Base-by-base conservation (phyloP, 2,113 vertebrate species). In the Cariama cristata region DNA sequence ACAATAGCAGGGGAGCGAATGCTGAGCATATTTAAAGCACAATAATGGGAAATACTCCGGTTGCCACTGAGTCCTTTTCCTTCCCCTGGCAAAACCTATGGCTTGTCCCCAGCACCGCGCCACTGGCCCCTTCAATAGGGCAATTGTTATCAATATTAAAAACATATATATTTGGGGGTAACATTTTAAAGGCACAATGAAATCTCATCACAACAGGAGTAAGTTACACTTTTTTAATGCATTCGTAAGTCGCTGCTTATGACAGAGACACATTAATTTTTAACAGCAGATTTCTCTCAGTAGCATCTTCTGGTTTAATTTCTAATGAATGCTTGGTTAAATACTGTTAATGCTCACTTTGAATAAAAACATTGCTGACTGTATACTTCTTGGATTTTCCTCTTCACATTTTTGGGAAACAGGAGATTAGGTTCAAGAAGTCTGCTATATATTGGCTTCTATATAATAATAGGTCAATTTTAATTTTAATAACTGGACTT, bases 21-120 rank as follows among this genome's bases (percentile, higher is more conserved):
- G 24, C 60, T 17, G 58, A 18, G 86, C 2, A 0, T 59, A 74
- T 94, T 91, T 77, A 47, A 55, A 89, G 84, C 86, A 97, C 95
- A 94, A 86, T 90, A 3, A 40, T 74, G 90, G 93, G 95, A 97
- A 95, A 18, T 8, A 74, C 71, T 95, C 42, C 81, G 21, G 8
- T 50, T 86, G 55, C 85, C 91, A 52, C 35, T 0, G 6, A 67
- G 59, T 47, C 59, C 77, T 90, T 79, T 93, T 80, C 88, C 90
- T 85, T 85, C 42, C 85, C 79, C n/a, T 76, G 86, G 26, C 33
- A 87, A n/a, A 33, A n/a, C 66, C 91, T 44, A 17, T 47, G 50
- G 50, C 75, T 55, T 14, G 27, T 59, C 59, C 21, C 62, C 47
- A 73, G 9, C 35, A 4, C 64, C n/a, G 17, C 0, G 1, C 62